Evolutionary conservation across 2,797 vertebrate genomes (phyloP).

Genomic region (Acestrorhynchus altus): DNA sequence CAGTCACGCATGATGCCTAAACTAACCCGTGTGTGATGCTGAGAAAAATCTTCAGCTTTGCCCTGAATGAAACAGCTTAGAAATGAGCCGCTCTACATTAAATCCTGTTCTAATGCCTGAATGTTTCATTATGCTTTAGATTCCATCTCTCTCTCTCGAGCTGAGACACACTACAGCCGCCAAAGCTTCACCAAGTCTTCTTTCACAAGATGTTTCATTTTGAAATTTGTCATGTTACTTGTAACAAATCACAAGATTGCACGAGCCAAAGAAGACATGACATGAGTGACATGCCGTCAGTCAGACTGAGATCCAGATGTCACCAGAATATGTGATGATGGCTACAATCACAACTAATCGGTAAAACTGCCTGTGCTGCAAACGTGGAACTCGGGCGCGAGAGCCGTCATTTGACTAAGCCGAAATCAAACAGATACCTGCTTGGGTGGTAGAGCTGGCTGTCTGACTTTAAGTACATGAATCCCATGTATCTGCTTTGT

Average conservation of each 20-base stretch:
- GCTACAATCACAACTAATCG: slow-evolving; percentile 3
- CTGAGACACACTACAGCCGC: not conserved
- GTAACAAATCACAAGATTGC: slow-evolving; percentile 10
- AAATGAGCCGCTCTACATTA: not conserved
- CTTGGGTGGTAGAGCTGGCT: not conserved
- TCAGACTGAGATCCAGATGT: slow-evolving; percentile 3
- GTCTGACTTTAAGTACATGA: not conserved
- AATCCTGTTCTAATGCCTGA: not conserved
- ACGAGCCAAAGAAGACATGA: not conserved
- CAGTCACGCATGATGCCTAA: not conserved
- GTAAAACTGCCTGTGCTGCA: not conserved
- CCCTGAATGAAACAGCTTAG: not conserved
- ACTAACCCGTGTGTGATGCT: not conserved
- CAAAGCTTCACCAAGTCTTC: not conserved
- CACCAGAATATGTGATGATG: slow-evolving; percentile 4
- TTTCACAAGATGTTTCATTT: no score
- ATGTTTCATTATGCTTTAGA: not conserved
- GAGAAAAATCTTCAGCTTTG: not conserved
- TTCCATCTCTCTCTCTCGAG: not conserved
- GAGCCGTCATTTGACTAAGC: not conserved
- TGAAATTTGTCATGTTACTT: slow-evolving; percentile 6
- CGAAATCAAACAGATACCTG: slow-evolving; percentile 7
- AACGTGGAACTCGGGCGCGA: not conserved
- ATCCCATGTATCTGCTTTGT: slow-evolving; percentile 1
- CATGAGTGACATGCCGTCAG: not conserved